Conservation (phyloP, 2,113 vertebrate species). For the Colistium nudipinnis region DNA sequence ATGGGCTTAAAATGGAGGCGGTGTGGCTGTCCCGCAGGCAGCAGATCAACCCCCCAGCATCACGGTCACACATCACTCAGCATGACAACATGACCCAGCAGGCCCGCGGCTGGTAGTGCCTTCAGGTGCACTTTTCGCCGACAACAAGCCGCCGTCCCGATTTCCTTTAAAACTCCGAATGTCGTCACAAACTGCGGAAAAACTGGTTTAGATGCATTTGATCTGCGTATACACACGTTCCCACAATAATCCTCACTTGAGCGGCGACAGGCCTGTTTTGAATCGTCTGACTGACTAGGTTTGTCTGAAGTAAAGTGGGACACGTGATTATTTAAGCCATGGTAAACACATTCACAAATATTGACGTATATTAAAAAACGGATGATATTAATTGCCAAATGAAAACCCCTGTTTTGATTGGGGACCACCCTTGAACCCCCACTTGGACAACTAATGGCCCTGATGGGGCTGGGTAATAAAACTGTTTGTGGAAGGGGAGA, state of each 20-base stretch:
- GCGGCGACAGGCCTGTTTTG: not conserved
- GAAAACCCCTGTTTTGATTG: conserved; percentile 20
- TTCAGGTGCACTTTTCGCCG: conserved; percentile 24
- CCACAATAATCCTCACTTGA: not conserved
- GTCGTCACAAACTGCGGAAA: not conserved
- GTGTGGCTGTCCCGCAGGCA: conserved; percentile 38
- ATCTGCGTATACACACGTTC: no score
- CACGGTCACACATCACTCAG: conserved; percentile 60
- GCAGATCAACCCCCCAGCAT: not conserved
- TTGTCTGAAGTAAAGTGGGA: no score
- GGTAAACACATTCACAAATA: not conserved
- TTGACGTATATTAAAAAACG: not conserved
- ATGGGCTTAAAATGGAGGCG: conserved; percentile 70
- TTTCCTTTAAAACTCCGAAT: not conserved
- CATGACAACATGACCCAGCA: conserved; percentile 58
- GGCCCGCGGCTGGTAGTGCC: conserved; percentile 21
- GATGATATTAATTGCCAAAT: conserved; percentile 22
- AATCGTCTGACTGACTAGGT: not conserved
- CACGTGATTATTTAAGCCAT: not conserved
- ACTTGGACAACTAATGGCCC: conserved; percentile 8
- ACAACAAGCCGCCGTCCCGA: not conserved
- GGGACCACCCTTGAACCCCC: not conserved
- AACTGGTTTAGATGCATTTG: not conserved
- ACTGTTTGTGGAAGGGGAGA: conserved; percentile 4
- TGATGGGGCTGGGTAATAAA: conserved; percentile 5